Percentiles rank a stretch among this genome's conserved stretches.
Conservation (phyloP, 2,888 invertebrate genomes). For the Allophyes oxyacanthae region DNA sequence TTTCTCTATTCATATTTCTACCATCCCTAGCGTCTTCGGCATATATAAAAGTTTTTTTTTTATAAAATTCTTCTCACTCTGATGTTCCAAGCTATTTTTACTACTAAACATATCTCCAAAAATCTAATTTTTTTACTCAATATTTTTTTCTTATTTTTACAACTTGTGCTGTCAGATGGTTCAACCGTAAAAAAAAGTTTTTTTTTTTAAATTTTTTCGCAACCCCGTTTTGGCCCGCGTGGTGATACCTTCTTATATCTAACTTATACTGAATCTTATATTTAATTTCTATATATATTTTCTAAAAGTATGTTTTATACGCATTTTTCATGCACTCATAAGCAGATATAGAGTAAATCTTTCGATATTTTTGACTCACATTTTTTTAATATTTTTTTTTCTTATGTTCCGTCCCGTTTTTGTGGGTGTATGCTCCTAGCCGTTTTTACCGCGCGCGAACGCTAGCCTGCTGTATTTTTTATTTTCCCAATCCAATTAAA, state of each 20-base stretch:
- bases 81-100: conserved; percentile 63
- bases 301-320: conserved; percentile 79
- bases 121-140: conserved; percentile 83
- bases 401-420: conserved; percentile 57
- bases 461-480: conserved; percentile 38
- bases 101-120: conserved; percentile 88
- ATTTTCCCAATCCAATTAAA: conserved; percentile 6
- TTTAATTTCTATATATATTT: conserved; percentile 75
- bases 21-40: conserved; percentile 50
- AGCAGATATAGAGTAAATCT: conserved; percentile 78
- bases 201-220: conserved; percentile 63
- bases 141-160: conserved; percentile 64
- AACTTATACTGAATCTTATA: conserved; percentile 59
- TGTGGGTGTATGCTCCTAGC: conserved; percentile 51
- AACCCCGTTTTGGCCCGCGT: conserved; percentile 86
- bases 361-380: conserved; percentile 84
- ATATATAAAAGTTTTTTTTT: conserved; percentile 60
- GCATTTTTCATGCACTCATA: conserved; percentile 78
- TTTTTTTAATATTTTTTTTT: conserved; percentile 71
- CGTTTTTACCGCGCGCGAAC: conserved; percentile 48
- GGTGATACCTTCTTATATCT: conserved; percentile 73
- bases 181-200: conserved; percentile 67
- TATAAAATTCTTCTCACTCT: conserved; percentile 62
- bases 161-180: conserved; percentile 80
- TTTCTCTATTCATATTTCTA: conserved; percentile 48